Evolutionary conservation across 37 sponge, comb jelly and placozoan genomes (phyloP), one percentile per base, ranked within the genome.

Genomic region (Haliclona indistincta): DNA sequence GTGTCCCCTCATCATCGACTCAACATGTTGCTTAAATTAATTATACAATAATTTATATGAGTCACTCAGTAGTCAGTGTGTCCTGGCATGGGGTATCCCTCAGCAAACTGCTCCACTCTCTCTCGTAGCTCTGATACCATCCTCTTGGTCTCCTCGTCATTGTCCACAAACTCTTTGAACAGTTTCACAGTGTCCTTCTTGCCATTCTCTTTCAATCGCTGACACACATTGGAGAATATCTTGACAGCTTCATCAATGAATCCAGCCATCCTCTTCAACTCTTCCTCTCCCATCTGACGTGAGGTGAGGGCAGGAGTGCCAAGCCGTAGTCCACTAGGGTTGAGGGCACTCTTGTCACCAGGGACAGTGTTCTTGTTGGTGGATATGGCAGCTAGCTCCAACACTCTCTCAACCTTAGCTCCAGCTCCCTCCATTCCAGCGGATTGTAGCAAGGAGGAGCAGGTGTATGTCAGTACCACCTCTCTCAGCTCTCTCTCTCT

Each of bases 281-380:
- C 94, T 8, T 68, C 81, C 23, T 95, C 96, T n/a, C 90, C 82
- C 87, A 99, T 89, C 51, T 75, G 43, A 56, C 99, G 88, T 17
- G 96, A 84, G 36, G 99, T 93, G 37, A 99, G 86, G 20, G 99
- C 96, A 32, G 99, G 99, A 0, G 88, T 88, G 38, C n/a, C 99
- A 69, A 98, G 73, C 15, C 94, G 63, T 30, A 99, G 64, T 64
- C 96, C 99, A 73, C 96, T 86, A 0, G 99, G 99, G 58, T 81
- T 74, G 43, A 95, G 78, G 54, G 99, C 99, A 53, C 86, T 90
- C 61, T 78, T 70, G 78, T 99, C 99, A 22, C 99, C 99, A 34
- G 99, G 99, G 64, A 82, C 78, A 10, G 96, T 99, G 88, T 99
- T 99, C 87, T 99, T 99, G 87, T 99, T 99, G 54, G 76, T 89